Evolutionary conservation across 2,888 invertebrate genomes (phyloP), one percentile per base, ranked within the genome.

Genomic region (Drosophila phalerata): DNA sequence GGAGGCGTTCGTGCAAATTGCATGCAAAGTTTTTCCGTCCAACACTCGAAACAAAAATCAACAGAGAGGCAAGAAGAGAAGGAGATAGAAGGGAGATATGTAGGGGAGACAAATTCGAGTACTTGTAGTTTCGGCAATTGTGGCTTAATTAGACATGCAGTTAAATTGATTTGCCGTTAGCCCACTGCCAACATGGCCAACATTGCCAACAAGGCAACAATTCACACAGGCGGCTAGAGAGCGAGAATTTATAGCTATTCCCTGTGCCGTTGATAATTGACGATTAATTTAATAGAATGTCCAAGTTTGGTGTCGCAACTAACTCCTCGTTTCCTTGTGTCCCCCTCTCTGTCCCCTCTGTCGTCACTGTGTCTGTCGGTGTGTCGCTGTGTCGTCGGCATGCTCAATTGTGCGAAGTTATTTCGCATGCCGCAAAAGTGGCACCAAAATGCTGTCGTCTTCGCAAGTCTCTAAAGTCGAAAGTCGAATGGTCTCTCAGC

Each of bases 261-360:
- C 42, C 55, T 43, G 55, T 55, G 56, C 37, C 65, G 67, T 77
- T 86, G 87, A 85, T 90, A 85, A 85, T 85, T 85, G 85, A 85
- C 85, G 85, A 90, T 85, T 85, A 90, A 90, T 85, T 85, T 90
- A 85, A 85, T 90, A 87, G 88, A 89, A 85, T 85, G 90, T 89
- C 85, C 90, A 85, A 85, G 85, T 85, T 85, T 87, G 84, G 84
- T 90, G 75, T 84, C 63, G 76, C 66, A 63, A 56, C 45, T 64
- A 53, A 47, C 43, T 40, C 51, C 53, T 43, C 40, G 49, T n/a
- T n/a, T n/a, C n/a, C n/a, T 25, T 22, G 22, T 22, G 22, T n/a
- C 22, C 4, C 22, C 22, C 22, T 2, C 22, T 22, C 22, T 22
- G 3, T 22, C 4, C 22, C 4, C 22, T 22, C 22, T 22, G 2